phyloP scores from a whole-genome alignment of 2,113 vertebrate genomes.

The Lamprotornis superbus region DNA sequence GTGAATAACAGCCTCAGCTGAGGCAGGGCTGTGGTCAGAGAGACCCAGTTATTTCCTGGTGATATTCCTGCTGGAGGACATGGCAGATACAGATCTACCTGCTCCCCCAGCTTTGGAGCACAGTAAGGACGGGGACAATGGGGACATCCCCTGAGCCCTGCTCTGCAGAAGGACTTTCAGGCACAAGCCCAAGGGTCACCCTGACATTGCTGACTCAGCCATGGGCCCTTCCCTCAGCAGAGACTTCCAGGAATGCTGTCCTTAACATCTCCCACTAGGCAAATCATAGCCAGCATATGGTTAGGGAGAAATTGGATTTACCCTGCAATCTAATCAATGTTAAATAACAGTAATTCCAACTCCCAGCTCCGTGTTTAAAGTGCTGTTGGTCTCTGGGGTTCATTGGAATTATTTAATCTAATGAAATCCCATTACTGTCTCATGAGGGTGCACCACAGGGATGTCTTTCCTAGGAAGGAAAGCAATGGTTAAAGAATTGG shows the following conservation, averaged over 20 bases:
- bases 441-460: conserved; percentile 11
- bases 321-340: conserved; percentile 66
- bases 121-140: fast-evolving
- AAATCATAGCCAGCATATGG: not conserved
- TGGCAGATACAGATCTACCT: not conserved
- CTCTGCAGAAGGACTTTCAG: not conserved
- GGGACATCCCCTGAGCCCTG: not conserved
- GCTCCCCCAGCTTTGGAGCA: not conserved
- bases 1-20: not conserved
- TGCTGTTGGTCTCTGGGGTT: conserved; percentile 54
- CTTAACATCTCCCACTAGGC: not conserved
- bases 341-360: conserved; percentile 65
- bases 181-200: not conserved
- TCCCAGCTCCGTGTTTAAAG: conserved; percentile 12
- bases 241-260: not conserved
- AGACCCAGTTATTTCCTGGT: not conserved
- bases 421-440: conserved; percentile 60
- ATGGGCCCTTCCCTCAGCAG: fast-evolving
- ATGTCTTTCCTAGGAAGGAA: not conserved
- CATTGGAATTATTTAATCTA: conserved; percentile 60
- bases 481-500: conserved; percentile 8
- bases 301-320: conserved; percentile 58
- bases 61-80: not conserved
- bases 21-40: not conserved
- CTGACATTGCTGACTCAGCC: not conserved